These are phyloP conservation scores for Tetramorium parvispinum DNA, from an alignment of 1,140 invertebrate genomes.

Conservation along the genomic window DNA sequence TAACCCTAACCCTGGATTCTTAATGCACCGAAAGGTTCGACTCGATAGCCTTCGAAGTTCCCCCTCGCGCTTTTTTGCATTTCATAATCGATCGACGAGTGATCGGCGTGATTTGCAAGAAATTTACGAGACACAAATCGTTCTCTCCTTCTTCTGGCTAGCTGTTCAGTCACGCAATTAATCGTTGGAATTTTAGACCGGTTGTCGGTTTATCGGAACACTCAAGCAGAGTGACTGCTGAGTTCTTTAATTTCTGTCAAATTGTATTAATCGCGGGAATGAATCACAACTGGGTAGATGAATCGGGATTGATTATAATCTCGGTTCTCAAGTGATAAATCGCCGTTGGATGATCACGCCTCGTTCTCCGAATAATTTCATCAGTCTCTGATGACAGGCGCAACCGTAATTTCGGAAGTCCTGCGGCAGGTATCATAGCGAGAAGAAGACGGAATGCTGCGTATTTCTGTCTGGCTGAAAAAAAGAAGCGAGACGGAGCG, in stretches of 20 bases:
- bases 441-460: not conserved
- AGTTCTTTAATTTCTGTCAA: not conserved
- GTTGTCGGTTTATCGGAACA: not conserved
- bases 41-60: not conserved
- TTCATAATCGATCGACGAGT: conserved; percentile 3
- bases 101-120: not conserved
- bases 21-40: not conserved
- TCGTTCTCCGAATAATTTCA: conserved; percentile 3
- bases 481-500: not conserved
- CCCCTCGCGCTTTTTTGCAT: not conserved
- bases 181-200: not conserved
- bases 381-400: conserved; percentile 11
- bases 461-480: not conserved
- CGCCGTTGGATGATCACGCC: not conserved
- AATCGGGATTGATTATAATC: conserved; percentile 13
- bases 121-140: conserved; percentile 18
- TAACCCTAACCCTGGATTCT: conserved; percentile 9
- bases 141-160: not conserved
- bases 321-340: not conserved
- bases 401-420: conserved; percentile 11
- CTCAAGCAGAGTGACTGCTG: not conserved
- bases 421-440: not conserved
- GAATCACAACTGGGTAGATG: not conserved
- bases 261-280: not conserved
- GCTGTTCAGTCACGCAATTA: not conserved